Conservation (phyloP, 2,888 invertebrate genomes). For the Eugnorisma glareosa region DNA sequence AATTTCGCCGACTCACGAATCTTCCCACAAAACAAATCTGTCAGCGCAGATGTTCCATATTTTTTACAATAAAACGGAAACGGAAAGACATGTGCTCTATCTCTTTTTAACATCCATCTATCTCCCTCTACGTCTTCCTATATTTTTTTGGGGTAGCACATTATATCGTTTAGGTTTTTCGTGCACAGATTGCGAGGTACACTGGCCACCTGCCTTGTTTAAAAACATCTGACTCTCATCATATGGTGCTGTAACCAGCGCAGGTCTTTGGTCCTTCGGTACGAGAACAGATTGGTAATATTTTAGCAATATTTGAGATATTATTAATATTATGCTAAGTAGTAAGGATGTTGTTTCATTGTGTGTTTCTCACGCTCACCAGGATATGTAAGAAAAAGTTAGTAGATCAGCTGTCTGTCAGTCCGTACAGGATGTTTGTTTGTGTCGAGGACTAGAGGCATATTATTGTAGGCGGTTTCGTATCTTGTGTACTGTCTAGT, state of each 20-base stretch:
- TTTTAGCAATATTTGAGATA: not conserved
- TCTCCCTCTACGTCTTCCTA: slow-evolving; percentile 78
- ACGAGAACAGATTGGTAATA: not conserved
- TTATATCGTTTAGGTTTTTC: slow-evolving; percentile 82
- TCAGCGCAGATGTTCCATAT: slow-evolving; percentile 84
- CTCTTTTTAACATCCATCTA: slow-evolving; percentile 74
- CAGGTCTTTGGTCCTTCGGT: slow-evolving; percentile 22
- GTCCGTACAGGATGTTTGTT: slow-evolving; percentile 51
- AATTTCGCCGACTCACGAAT: slow-evolving; percentile 68
- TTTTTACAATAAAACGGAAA: slow-evolving; percentile 88
- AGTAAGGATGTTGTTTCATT: slow-evolving; percentile 7
- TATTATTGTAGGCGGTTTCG: slow-evolving; percentile 30
- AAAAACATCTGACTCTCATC: slow-evolving; percentile 86
- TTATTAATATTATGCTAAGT: slow-evolving; percentile 29
- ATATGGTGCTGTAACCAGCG: slow-evolving; percentile 76
- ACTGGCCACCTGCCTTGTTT: slow-evolving; percentile 83
- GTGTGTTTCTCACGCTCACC: slow-evolving; percentile 58
- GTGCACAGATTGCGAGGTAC: slow-evolving; percentile 84
- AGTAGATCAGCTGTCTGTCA: slow-evolving; percentile 52
- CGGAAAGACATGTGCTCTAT: slow-evolving; percentile 84
- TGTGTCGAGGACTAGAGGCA: slow-evolving; percentile 17
- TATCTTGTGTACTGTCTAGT: not conserved
- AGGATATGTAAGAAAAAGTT: slow-evolving; percentile 57
- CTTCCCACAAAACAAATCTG: slow-evolving; percentile 82
- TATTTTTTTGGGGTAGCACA: slow-evolving; percentile 77